These are phyloP conservation scores for Parotia lawesii DNA, from an alignment of 2,113 vertebrate species.

Conservation along the genomic window DNA sequence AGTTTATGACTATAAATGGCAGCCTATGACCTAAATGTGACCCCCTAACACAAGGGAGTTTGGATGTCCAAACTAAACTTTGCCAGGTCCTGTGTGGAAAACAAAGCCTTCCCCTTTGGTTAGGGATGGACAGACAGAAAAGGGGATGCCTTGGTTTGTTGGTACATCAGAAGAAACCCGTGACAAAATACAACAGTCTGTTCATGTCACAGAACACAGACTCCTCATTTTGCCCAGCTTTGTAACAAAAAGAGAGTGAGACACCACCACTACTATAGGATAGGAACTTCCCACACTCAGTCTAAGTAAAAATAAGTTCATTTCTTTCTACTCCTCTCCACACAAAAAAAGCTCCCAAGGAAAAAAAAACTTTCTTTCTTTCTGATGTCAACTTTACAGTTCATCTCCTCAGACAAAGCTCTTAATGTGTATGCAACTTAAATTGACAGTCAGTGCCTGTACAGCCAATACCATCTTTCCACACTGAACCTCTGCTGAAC, in stretches of 20 bases:
- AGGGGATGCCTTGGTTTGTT: neutral
- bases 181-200: neutral
- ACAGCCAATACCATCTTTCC: neutral
- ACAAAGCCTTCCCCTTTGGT: neutral
- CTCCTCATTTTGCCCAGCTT: neutral
- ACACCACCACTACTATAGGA: neutral
- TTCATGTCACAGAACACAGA: neutral
- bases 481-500: neutral
- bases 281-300: neutral
- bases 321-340: neutral
- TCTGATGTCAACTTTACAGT: neutral
- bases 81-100: neutral
- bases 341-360: neutral
- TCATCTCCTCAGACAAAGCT: neutral
- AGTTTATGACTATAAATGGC: neutral
- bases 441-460: accelerated
- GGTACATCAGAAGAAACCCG: neutral
- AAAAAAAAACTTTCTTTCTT: neutral
- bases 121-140: neutral
- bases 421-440: neutral
- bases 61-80: neutral
- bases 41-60: accelerated
- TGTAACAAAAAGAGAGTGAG: neutral
- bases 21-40: neutral
- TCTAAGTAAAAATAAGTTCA: neutral